These are phyloP conservation scores for Drosophila nigrodunni DNA, from an alignment of 1,140 invertebrate species.

Conservation along the genomic window DNA sequence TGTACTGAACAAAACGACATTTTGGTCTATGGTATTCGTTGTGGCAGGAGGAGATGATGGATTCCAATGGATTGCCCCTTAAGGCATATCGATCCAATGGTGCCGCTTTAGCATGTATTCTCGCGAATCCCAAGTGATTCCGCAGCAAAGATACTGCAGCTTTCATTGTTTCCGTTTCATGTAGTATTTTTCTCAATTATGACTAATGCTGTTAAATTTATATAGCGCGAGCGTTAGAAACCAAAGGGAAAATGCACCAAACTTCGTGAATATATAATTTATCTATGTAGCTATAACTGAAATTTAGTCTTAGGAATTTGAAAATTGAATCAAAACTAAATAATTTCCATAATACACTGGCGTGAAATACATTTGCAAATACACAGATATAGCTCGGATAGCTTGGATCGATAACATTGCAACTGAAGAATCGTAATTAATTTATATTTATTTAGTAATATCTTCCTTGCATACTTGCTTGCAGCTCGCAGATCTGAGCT, in stretches of 20 bases:
- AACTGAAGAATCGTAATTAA: no score
- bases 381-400: conserved; percentile 2
- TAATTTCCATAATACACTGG: background rate
- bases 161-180: conserved; percentile 40
- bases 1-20: conserved; percentile 79
- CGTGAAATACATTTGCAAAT: background rate
- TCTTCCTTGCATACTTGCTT: no score
- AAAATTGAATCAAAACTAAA: conserved; percentile 15
- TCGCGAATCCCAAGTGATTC: conserved; percentile 27
- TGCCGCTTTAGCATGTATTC: conserved; percentile 25
- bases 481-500: no score
- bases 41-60: background rate
- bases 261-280: background rate
- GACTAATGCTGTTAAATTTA: conserved; percentile 15
- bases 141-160: conserved; percentile 54
- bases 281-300: background rate
- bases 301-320: conserved; percentile 13
- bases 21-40: conserved; percentile 31
- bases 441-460: no score
- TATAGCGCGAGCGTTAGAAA: background rate
- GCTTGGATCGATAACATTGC: background rate
- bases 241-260: conserved; percentile 1
- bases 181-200: conserved; percentile 5
- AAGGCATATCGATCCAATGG: conserved; percentile 15
- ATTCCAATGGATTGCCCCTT: conserved; percentile 4